phyloP scores from a whole-genome alignment of 1,140 invertebrate species.

The Drosophila paulistorum region DNA sequence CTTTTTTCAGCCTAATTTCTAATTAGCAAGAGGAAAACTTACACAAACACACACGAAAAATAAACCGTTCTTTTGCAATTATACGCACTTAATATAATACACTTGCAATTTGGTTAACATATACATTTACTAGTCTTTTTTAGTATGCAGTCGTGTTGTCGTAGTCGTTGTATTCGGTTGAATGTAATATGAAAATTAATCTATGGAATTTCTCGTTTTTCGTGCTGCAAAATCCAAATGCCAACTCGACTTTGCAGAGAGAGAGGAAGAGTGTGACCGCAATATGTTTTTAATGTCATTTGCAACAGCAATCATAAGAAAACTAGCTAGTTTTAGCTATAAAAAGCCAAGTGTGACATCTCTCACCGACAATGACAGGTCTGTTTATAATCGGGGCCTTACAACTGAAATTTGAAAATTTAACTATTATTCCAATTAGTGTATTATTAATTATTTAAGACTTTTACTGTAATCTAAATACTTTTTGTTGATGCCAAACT shows the following conservation, averaged over 20 bases:
- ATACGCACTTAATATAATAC: conserved; percentile 38
- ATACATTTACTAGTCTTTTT: conserved; percentile 62
- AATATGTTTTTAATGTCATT: neutral
- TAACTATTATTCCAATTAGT: neutral
- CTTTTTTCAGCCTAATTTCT: conserved; percentile 14
- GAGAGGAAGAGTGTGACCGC: conserved; percentile 14
- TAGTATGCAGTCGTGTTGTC: conserved; percentile 31
- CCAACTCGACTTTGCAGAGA: conserved; percentile 65
- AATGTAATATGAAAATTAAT: conserved; percentile 44
- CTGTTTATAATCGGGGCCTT: conserved; percentile 1
- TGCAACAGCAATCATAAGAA: neutral
- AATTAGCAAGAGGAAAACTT: conserved; percentile 21
- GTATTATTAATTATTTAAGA: no score
- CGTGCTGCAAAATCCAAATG: conserved; percentile 62
- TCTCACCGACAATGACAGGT: neutral
- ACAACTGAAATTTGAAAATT: neutral
- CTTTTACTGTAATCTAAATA: no score
- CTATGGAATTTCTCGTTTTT: conserved; percentile 50
- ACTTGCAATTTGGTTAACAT: conserved; percentile 43
- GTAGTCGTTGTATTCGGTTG: conserved; percentile 7
- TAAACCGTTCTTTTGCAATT: conserved; percentile 42
- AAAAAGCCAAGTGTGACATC: neutral
- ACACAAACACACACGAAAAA: conserved; percentile 32
- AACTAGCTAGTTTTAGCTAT: neutral
- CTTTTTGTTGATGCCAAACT: no score